phyloP scores from a whole-genome alignment of 2,888 invertebrate genomes.

The Aelia acuminata region DNA sequence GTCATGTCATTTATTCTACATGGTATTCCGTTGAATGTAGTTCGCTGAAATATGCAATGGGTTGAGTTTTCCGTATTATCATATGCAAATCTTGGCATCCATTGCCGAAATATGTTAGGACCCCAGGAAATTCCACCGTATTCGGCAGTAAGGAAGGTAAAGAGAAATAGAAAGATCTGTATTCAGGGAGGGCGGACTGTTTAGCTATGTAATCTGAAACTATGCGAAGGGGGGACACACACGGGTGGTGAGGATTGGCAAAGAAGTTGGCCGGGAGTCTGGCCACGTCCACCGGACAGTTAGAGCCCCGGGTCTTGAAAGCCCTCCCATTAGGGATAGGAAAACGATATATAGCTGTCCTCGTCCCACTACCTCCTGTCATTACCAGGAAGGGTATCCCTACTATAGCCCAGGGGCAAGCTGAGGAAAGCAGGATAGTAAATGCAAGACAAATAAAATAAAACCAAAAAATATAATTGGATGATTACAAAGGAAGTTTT shows the following conservation, averaged over 20 bases:
- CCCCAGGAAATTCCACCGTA: neutral
- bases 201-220: slow-evolving; percentile 48
- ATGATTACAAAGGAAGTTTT: too few relatives aligned
- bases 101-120: neutral
- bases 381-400: neutral
- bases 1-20: too few relatives aligned
- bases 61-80: too few relatives aligned
- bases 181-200: slow-evolving; percentile 4
- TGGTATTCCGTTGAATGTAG: too few relatives aligned
- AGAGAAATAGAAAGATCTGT: slow-evolving; percentile 37
- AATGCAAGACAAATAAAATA: neutral
- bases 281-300: slow-evolving; percentile 9
- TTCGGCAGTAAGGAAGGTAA: neutral
- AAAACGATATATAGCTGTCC: slow-evolving; percentile 23
- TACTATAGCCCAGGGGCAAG: neutral
- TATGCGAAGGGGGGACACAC: neutral
- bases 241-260: neutral
- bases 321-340: slow-evolving; percentile 23
- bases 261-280: neutral
- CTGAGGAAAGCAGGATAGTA: neutral
- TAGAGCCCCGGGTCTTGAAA: neutral
- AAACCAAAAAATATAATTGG: too few relatives aligned
- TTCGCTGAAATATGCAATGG: too few relatives aligned
- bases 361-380: neutral
- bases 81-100: neutral